Conservation (phyloP, 1,140 invertebrate species). For the Gyrodactylus salaris region DNA sequence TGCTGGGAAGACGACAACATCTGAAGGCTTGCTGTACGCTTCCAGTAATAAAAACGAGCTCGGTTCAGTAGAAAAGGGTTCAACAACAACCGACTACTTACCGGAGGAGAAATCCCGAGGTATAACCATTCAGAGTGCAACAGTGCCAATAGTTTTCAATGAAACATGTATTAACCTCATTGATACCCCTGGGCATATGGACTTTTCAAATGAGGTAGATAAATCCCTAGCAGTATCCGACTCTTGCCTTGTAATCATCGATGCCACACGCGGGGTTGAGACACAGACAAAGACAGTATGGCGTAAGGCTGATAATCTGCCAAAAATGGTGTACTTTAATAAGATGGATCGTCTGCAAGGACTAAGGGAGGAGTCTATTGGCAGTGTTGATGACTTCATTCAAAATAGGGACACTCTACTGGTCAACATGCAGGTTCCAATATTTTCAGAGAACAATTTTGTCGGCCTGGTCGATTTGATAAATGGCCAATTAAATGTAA, state of each 20-base stretch:
- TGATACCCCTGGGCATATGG: slow-evolving; percentile 84
- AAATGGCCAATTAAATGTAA: too few relatives aligned
- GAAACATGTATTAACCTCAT: slow-evolving; percentile 52
- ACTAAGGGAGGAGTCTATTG: not conserved
- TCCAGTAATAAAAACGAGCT: slow-evolving; percentile 12
- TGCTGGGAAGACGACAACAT: slow-evolving; percentile 67
- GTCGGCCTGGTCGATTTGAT: too few relatives aligned
- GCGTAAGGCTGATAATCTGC: not conserved
- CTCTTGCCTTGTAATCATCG: not conserved
- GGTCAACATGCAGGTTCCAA: not conserved
- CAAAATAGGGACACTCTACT: not conserved
- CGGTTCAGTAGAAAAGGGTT: slow-evolving; percentile 8
- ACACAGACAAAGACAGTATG: slow-evolving; percentile 1
- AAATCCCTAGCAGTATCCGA: slow-evolving; percentile 46
- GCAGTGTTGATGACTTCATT: not conserved
- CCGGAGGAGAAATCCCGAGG: slow-evolving; percentile 59
- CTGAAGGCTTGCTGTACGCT: slow-evolving; percentile 69
- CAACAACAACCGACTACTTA: slow-evolving; percentile 58
- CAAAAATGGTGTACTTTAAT: not conserved
- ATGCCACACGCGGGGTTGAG: not conserved
- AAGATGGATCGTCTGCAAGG: not conserved
- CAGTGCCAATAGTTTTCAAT: slow-evolving; percentile 63
- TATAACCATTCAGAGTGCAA: slow-evolving; percentile 56
- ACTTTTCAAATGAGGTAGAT: slow-evolving; percentile 88
- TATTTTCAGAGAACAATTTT: too few relatives aligned